Base-by-base conservation (phyloP, 2,797 vertebrate genomes). In the Scyliorhinus canicula region DNA sequence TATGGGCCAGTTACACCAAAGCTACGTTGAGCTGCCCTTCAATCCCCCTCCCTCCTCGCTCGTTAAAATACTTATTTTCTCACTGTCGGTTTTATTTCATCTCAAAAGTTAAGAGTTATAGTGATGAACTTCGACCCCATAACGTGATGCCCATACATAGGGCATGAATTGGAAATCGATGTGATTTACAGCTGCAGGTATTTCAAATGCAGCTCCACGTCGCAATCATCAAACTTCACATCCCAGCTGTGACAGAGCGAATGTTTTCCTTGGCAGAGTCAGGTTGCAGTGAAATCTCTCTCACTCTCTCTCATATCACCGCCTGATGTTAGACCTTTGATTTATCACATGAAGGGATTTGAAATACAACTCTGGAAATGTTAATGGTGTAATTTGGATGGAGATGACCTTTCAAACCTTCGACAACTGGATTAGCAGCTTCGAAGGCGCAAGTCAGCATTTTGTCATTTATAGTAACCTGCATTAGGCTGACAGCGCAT, bases 331-430 rank as follows among this genome's bases (percentile, higher is more conserved):
- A 19, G 1, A 90, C 19, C 1, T 90, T 90, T 60, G 86, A 90
- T 60, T 90, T 60, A 60, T 60, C 35, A 40, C 14, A 55, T 60
- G 28, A 21, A 57, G 55, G 55, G 86, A n/a, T 90, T 90, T 90
- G 55, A 90, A 88, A 88, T 88, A 88, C 31, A 57, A 60, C 55
- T 90, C 55, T n/a, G 86, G 86, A 90, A n/a, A 57, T 90, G 35
- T 60, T 90, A 90, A 90, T 55, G 6, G 55, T 40, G 31, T 28
- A 52, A 55, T 35, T 50, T 55, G 52, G 12, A 57, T 55, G 28
- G 85, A 88, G 28, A 35, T 88, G 86, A 19, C 86, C 31, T 57
- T 90, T 90, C 31, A 90, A 90, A 60, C 31, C 35, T 52, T 0
- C 40, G 86, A 57, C 55, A 60, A 21, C 1, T 16, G 57, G 12